These are phyloP conservation scores for Pterobdella sp. DNA, from an alignment of 2,888 invertebrate species.

Conservation along the genomic window DNA sequence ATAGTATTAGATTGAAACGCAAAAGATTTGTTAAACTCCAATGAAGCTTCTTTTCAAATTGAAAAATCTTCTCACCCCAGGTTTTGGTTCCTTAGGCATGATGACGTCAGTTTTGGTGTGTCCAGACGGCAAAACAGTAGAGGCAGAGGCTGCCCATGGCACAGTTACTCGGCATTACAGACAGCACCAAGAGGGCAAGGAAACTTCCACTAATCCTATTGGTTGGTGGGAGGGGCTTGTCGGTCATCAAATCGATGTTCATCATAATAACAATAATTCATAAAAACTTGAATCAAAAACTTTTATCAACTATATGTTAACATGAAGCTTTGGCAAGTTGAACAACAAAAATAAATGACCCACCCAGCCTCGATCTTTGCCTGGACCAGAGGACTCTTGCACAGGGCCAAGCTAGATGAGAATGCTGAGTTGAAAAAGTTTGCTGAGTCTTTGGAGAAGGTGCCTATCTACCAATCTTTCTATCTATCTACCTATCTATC, in stretches of 20 bases:
- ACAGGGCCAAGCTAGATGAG: slow-evolving; percentile 84
- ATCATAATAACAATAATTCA: no score
- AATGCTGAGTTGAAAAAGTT: slow-evolving; percentile 70
- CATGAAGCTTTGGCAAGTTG: no score
- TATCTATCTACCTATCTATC: background rate
- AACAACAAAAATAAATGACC: no score
- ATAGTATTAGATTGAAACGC: no score
- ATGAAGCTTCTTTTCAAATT: no score
- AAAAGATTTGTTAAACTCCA: no score
- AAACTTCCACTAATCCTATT: slow-evolving; percentile 96
- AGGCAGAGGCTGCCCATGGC: slow-evolving; percentile 96
- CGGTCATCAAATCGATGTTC: no score
- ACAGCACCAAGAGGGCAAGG: slow-evolving; percentile 67
- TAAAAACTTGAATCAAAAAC: no score
- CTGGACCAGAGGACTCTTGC: slow-evolving; percentile 86
- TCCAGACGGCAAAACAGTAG: slow-evolving; percentile 94
- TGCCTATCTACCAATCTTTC: no score
- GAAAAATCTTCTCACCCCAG: slow-evolving; percentile 43
- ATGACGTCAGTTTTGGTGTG: slow-evolving; percentile 96
- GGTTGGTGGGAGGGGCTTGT: slow-evolving; percentile 52
- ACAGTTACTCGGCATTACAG: slow-evolving; percentile 84
- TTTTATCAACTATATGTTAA: no score
- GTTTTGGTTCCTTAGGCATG: slow-evolving; percentile 76
- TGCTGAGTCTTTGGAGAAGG: slow-evolving; percentile 71
- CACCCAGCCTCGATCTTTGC: slow-evolving; percentile 82